These are phyloP conservation scores for Ditylenchus weischeri DNA, from an alignment of 2,888 invertebrate genomes.

Conservation along the genomic window DNA sequence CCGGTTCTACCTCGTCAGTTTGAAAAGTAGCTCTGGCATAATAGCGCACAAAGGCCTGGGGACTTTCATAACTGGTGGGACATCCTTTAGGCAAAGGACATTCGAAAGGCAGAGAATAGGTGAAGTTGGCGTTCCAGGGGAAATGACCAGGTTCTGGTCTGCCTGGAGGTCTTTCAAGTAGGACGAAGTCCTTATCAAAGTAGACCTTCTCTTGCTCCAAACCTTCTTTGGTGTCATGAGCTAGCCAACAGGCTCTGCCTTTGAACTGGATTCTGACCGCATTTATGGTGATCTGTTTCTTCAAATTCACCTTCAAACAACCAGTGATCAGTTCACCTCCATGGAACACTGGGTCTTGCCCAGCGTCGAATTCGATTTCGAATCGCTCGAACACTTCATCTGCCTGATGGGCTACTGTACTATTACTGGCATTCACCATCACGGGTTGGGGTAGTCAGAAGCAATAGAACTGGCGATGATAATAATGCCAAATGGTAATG, in stretches of 20 bases:
- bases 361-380: slow-evolving; percentile 39
- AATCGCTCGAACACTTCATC: slow-evolving; percentile 36
- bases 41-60: slow-evolving; percentile 54
- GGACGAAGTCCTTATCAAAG: slow-evolving; percentile 55
- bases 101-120: slow-evolving; percentile 56
- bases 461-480: too few relatives aligned
- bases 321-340: slow-evolving; percentile 43
- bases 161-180: slow-evolving; percentile 57
- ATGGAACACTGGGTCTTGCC: slow-evolving; percentile 36
- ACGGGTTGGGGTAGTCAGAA: too few relatives aligned
- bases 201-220: slow-evolving; percentile 35
- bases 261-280: slow-evolving; percentile 44
- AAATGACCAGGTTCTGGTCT: slow-evolving; percentile 53
- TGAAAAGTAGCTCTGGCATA: slow-evolving; percentile 52
- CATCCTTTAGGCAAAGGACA: slow-evolving; percentile 55
- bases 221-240: slow-evolving; percentile 22
- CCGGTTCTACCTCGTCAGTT: slow-evolving; percentile 43
- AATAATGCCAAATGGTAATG: too few relatives aligned
- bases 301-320: slow-evolving; percentile 31
- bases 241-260: slow-evolving; percentile 31
- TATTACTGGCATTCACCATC: background rate
- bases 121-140: slow-evolving; percentile 51
- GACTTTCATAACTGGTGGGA: slow-evolving; percentile 52
- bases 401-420: slow-evolving; percentile 8
- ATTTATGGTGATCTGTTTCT: slow-evolving; percentile 34